Conservation (phyloP, 2,888 invertebrate genomes). For the Chorisops tibialis region DNA sequence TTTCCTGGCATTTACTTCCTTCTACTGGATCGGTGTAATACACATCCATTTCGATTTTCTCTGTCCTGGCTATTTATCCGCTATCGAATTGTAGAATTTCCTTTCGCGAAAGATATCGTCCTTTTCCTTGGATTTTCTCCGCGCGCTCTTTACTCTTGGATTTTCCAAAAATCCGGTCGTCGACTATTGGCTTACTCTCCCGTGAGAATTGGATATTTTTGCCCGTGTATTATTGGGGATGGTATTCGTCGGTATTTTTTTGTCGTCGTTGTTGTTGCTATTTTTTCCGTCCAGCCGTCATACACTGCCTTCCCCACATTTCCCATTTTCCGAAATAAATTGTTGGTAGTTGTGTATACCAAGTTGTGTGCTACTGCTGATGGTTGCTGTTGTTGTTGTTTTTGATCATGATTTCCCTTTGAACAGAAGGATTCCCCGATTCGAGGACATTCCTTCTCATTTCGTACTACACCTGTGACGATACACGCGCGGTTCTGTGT, state of each 20-base stretch:
- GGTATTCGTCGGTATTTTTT: not conserved
- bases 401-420: slow-evolving; percentile 15
- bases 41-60: no score
- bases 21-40: no score
- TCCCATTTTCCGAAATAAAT: slow-evolving; percentile 9
- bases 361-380: slow-evolving; percentile 1
- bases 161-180: slow-evolving; percentile 11
- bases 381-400: slow-evolving; percentile 15
- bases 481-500: slow-evolving; percentile 24
- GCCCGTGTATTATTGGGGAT: not conserved
- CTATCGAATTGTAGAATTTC: no score
- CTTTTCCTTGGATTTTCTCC: no score
- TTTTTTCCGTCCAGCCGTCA: not conserved
- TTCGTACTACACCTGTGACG: slow-evolving; percentile 24
- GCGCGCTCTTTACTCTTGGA: no score
- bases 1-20: no score
- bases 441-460: slow-evolving; percentile 20
- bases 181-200: slow-evolving; percentile 8
- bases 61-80: no score
- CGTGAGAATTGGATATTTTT: not conserved
- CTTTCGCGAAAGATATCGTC: no score
- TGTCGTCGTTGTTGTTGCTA: no score
- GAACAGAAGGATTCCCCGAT: slow-evolving; percentile 18
- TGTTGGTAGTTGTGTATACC: not conserved
- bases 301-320: slow-evolving; percentile 10